Evolutionary conservation across 2,888 invertebrate genomes (phyloP), one percentile per base, ranked within the genome.

Genomic region (Tetragnatha montana): DNA sequence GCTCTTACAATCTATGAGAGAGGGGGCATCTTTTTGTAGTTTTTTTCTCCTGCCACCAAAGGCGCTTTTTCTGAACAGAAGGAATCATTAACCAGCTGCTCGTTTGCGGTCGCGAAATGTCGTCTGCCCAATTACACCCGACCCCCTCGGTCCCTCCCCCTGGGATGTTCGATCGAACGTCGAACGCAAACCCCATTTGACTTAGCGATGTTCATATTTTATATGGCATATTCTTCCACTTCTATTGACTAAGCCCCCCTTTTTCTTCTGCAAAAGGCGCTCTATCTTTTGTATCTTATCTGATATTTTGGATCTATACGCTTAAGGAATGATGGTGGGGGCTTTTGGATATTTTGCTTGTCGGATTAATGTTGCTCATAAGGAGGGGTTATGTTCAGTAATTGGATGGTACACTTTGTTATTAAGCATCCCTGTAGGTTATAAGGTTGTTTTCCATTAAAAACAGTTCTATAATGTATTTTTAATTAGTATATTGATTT

Each of bases 61-160:
- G 84, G 51, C 84, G 84, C 73, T 88, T 88, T 85, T 75, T 80
- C 69, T 50, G 21, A 80, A 85, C 69, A 71, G 71, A 69, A 76
- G 81, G 78, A 81, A 85, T 89, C 89, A 89, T 89, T 89, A 89
- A 85, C 85, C 69, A 70, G 71, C 81, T 49, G 81, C 89, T 85
- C 85, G 89, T 89, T 89, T 85, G 89, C 60, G 78, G 76, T 76
- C 85, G 70, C 74, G 69, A 81, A 89, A 89, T 89, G 85, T 89
- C 89, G 89, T 89, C 89, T 85, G 89, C 89, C 89, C 89, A 89
- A 89, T 89, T 89, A 89, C 89, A 51, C 76, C 50, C 51, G 51
- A 35, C 51, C 60, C 75, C 80, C 74, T 47, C 47, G 12, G 10
- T 22, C 19, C 71, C 19, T 7, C 70, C 21, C 68, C 17, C 17